Percentiles rank a stretch among this genome's conserved stretches.
These are phyloP conservation scores for Brachyptera putata DNA, from an alignment of 2,888 invertebrate genomes.

Conservation along the genomic window DNA sequence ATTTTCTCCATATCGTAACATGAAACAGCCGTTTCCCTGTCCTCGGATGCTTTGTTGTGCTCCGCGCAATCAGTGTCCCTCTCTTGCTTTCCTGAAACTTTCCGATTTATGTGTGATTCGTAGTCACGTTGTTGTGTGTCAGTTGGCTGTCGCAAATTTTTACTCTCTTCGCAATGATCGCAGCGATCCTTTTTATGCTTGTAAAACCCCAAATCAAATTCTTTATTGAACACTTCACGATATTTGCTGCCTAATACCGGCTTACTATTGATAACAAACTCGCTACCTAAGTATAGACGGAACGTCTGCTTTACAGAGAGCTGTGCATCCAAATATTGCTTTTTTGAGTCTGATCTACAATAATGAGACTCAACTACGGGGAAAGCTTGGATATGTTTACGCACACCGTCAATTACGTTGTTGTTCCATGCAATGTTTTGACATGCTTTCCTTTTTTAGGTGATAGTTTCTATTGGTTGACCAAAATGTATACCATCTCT, in stretches of 20 bases:
- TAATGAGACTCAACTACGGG: slow-evolving; percentile 5
- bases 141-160: not conserved
- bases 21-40: not conserved
- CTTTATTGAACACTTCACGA: not conserved
- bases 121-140: not conserved
- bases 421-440: not conserved
- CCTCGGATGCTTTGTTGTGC: too few relatives aligned
- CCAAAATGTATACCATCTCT: too few relatives aligned
- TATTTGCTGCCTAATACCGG: slow-evolving; percentile 1
- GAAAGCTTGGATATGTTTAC: slow-evolving; percentile 7
- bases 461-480: too few relatives aligned
- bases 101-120: not conserved
- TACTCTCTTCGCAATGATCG: not conserved
- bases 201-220: slow-evolving; percentile 4
- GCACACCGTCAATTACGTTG: not conserved
- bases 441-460: not conserved
- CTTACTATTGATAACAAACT: not conserved
- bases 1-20: slow-evolving; percentile 13
- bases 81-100: not conserved
- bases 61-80: not conserved
- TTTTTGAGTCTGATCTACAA: not conserved
- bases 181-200: slow-evolving; percentile 7
- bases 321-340: slow-evolving; percentile 2
- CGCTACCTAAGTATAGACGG: not conserved
- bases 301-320: slow-evolving; percentile 6